Base-by-base conservation (phyloP, 2,888 invertebrate genomes). In the Asteroscopus sphinx region DNA sequence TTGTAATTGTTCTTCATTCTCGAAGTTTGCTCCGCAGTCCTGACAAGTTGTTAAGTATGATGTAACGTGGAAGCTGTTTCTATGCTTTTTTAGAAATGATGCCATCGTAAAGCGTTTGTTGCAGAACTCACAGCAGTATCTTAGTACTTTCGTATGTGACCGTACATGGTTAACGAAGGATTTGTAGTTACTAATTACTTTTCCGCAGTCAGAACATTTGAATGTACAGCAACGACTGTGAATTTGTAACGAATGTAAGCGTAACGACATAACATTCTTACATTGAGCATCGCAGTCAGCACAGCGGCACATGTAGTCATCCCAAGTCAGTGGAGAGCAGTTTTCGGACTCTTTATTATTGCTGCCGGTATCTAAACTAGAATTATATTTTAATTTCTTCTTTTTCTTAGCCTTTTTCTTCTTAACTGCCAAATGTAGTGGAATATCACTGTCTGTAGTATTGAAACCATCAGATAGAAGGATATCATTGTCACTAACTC, bases 111-210 rank as follows among this genome's bases (percentile, higher is more conserved):
- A 92, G 0, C 79, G 59, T 35, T 87, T 87, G 21, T 90, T 91
- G 49, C 94, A 94, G 25, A 81, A 85, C 52, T 94, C 94, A 57
- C 94, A 94, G 61, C 89, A 90, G 54, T 89, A 88, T 17, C 87
- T 71, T 0, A 94, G 67, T 1, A 82, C 46, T 33, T 88, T 91
- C 28, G 88, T 90, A 41, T 93, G 93, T 33, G 83, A 72, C 5
- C 90, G 75, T 0, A 88, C 86, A 67, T 94, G 94, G 54, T 85
- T 89, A 0, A 93, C 64, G 26, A 93, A 93, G 0, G 83, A 70
- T 58, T 86, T 85, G 53, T 82, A 90, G 36, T 79, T 90, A 0
- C 77, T 73, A 0, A 87, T 67, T 0, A 89, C 82, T 76, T 90
- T 92, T 0, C 81, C 78, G 1, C 94, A 94, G 3, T 92, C 90